Conservation (phyloP, 2,888 invertebrate genomes). For the Macrosoma leucophasiata region DNA sequence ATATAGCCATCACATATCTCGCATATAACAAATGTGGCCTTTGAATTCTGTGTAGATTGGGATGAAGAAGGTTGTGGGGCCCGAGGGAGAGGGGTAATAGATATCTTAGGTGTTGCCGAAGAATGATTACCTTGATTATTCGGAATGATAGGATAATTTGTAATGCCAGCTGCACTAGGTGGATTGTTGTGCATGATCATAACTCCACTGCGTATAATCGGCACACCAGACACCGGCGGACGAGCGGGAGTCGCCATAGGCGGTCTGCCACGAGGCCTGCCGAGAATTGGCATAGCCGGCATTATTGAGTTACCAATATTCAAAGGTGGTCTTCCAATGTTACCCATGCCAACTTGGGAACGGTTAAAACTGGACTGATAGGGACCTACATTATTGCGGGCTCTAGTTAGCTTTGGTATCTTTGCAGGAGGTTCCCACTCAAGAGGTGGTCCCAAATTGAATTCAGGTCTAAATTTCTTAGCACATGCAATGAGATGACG, state of each 20-base stretch:
- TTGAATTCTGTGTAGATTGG: slow-evolving; percentile 62
- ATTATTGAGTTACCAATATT: slow-evolving; percentile 41
- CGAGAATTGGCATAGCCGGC: slow-evolving; percentile 47
- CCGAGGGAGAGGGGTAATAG: slow-evolving; percentile 91
- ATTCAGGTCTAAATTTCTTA: slow-evolving; percentile 93
- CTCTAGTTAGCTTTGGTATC: slow-evolving; percentile 81
- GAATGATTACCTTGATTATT: slow-evolving; percentile 49
- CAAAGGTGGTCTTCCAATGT: slow-evolving; percentile 51
- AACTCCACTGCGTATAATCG: slow-evolving; percentile 74
- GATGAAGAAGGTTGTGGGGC: slow-evolving; percentile 71
- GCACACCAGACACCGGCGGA: slow-evolving; percentile 60
- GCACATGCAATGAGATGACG: slow-evolving; percentile 92
- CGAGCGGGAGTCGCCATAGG: slow-evolving; percentile 49
- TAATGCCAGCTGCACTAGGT: slow-evolving; percentile 55
- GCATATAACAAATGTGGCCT: slow-evolving; percentile 94
- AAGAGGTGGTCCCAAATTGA: slow-evolving; percentile 89
- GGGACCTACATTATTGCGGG: slow-evolving; percentile 57
- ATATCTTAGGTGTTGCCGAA: slow-evolving; percentile 90
- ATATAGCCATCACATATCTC: slow-evolving; percentile 99
- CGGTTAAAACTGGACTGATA: slow-evolving; percentile 69
- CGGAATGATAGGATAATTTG: slow-evolving; percentile 59
- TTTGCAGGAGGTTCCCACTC: slow-evolving; percentile 97
- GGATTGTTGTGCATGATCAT: slow-evolving; percentile 81
- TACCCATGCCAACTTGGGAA: slow-evolving; percentile 65
- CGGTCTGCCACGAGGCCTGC: slow-evolving; percentile 67